Evolutionary conservation across 2,797 vertebrate genomes (phyloP), one percentile per base, ranked within the genome.

Genomic region (Semaprochilodus insignis): DNA sequence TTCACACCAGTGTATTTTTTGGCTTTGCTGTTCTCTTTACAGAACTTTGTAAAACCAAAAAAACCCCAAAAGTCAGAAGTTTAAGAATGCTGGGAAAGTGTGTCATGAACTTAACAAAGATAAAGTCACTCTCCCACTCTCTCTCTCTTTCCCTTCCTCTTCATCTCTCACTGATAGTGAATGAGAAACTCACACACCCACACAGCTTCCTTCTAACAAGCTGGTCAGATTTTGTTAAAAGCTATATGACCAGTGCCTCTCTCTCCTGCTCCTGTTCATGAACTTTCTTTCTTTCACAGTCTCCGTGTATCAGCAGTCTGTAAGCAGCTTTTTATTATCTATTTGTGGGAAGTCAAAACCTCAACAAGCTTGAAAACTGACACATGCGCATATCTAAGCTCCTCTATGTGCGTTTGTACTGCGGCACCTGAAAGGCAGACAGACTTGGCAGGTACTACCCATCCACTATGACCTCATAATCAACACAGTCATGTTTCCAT

Each of bases 381-480:
- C 40, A 51, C 21, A 51, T 70, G 69, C 7, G 23, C 19, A 27
- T 6, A 0, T 31, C 57, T 52, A 62, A 2, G 36, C 27, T 25
- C 65, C 70, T 3, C 57, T 59, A 17, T 31, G 19, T 75, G 79
- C 62, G 63, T 79, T 78, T 74, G 51, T 36, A 55, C 19, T 74
- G 70, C 23, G 25, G 27, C 63, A 78, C 62, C 55, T 75, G 71
- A 63, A 54, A 10, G 23, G 25, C 75, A 74, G 80, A 60, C 34
- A 16, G 44, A 72, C 34, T 76, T 76, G 80, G 72, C 71, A 80
- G 59, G 65, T 82, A 69, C n/a, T 65, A 63, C 40, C 19, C 19
- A 44, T 75, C 57, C 51, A 66, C 72, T 73, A 74, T 85, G 84
- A 85, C 66, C 73, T 83, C 77, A 83, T 83, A 80, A 76, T 80